Conservation (phyloP, 2,888 invertebrate species). For the Cosmia trapezina region DNA sequence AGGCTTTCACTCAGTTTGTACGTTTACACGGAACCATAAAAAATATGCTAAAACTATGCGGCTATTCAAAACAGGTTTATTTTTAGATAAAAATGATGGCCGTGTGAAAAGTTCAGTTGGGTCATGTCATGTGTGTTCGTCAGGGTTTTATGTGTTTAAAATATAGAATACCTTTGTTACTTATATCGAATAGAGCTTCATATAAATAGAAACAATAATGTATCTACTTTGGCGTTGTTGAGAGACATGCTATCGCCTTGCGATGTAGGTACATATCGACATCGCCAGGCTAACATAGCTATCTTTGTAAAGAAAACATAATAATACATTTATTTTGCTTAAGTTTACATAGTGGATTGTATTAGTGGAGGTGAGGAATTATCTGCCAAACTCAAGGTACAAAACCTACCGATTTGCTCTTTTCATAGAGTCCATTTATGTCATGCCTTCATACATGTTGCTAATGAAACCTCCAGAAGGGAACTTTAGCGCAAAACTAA, state of each 20-base stretch:
- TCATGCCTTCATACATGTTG: background rate
- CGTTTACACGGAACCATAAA: conserved; percentile 5
- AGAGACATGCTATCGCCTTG: background rate
- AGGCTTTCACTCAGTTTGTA: conserved; percentile 2
- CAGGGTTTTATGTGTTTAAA: background rate
- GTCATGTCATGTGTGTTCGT: conserved; percentile 14
- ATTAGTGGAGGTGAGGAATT: background rate
- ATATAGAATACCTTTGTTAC: background rate
- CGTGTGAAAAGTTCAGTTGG: conserved; percentile 7
- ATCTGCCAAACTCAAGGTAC: background rate
- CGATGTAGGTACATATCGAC: background rate
- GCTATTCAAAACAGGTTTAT: conserved; percentile 41
- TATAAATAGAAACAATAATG: background rate
- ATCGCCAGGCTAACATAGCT: too few species aligned
- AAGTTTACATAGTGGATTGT: too few species aligned
- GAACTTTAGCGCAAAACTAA: too few species aligned
- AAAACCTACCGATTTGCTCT: too few species aligned
- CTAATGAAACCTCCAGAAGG: background rate
- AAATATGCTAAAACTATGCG: conserved; percentile 30
- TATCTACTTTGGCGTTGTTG: background rate
- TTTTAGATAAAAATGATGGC: conserved; percentile 42
- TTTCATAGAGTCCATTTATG: too few species aligned
- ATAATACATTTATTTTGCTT: too few species aligned
- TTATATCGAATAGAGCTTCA: background rate
- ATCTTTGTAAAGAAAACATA: background rate